Percentiles rank a stretch among this genome's conserved stretches.
phyloP scores from a whole-genome alignment of 2,113 vertebrate species.

The Todiramphus saurophagus region DNA sequence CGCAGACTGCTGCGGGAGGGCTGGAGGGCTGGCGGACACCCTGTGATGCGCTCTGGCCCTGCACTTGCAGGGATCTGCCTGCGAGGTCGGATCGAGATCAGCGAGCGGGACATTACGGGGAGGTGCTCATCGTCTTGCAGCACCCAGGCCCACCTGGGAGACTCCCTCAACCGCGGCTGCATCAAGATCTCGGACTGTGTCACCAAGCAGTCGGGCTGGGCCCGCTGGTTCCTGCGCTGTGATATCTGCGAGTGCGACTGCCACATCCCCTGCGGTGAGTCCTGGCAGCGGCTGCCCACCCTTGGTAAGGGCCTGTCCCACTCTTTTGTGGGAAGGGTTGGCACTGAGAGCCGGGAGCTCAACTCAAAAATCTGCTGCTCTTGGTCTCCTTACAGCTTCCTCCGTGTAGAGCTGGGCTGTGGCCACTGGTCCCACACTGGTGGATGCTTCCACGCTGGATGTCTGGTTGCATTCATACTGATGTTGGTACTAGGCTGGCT shows the following conservation, averaged over 20 bases:
- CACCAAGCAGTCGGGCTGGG: conserved; percentile 78
- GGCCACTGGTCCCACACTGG: accelerated
- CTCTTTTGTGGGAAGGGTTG: accelerated
- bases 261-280: conserved; percentile 75
- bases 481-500: neutral
- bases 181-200: conserved; percentile 75
- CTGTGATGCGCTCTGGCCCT: accelerated
- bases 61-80: conserved; percentile 77
- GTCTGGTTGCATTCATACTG: neutral
- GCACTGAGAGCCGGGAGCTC: neutral
- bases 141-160: conserved; percentile 65
- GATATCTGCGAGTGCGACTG: conserved; percentile 83
- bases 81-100: conserved; percentile 75
- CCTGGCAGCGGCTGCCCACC: accelerated
- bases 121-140: conserved; percentile 78
- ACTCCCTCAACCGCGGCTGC: conserved; percentile 71
- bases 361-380: neutral
- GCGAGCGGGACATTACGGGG: conserved; percentile 74
- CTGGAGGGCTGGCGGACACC: neutral
- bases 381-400: neutral
- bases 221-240: conserved; percentile 78
- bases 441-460: neutral
- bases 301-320: accelerated
- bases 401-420: neutral
- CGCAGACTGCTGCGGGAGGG: neutral